A percentile compares a stretch with the other conserved stretches of the same genome.
These are phyloP conservation scores for Mayetiola destructor DNA, from an alignment of 2,888 invertebrate genomes.

Conservation along the genomic window DNA sequence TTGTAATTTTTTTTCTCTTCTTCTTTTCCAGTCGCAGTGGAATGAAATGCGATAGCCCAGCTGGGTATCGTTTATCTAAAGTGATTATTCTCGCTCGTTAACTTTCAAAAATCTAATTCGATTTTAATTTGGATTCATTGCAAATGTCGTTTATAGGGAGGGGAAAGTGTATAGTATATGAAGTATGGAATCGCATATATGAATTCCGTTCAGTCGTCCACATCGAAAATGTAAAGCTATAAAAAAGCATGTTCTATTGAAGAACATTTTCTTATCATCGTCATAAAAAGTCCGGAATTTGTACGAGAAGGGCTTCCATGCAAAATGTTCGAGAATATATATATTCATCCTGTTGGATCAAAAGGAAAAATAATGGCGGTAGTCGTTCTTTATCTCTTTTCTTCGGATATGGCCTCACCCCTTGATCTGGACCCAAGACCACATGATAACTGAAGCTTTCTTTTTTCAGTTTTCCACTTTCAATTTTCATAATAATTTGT, in stretches of 20 bases:
- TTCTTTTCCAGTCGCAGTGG: too few relatives aligned
- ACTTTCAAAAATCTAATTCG: not conserved
- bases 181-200: not conserved
- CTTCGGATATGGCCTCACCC: conserved; percentile 1
- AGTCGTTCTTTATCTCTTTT: not conserved
- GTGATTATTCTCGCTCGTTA: too few relatives aligned
- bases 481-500: conserved; percentile 9
- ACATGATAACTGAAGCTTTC: too few relatives aligned
- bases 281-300: too few relatives aligned
- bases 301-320: too few relatives aligned
- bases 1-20: too few relatives aligned
- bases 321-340: too few relatives aligned
- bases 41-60: too few relatives aligned
- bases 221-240: not conserved
- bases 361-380: conserved; percentile 8
- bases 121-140: conserved; percentile 4
- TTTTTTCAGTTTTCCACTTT: not conserved
- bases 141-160: too few relatives aligned
- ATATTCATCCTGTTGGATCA: not conserved
- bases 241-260: not conserved
- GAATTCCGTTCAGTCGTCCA: not conserved
- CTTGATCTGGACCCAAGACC: too few relatives aligned
- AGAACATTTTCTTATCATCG: not conserved
- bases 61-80: too few relatives aligned
- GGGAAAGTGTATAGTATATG: too few relatives aligned